Evolutionary conservation across 30 jellyfish, hydroid and myxozoan genomes (phyloP).

Genomic region (Morbakka virulenta): DNA sequence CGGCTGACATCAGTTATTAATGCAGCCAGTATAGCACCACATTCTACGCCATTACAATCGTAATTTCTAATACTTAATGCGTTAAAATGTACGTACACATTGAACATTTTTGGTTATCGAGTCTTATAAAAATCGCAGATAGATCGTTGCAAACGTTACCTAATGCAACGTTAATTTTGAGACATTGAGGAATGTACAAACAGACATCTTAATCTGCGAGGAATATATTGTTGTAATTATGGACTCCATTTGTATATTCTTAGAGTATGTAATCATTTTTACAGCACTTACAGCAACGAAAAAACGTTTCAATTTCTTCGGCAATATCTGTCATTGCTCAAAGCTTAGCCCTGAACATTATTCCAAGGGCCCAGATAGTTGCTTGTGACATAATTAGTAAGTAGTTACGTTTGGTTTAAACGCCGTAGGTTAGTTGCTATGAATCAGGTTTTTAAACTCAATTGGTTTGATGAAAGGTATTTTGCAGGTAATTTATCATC

Average conservation of each 20-base stretch:
- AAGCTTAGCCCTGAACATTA: slow-evolving; percentile 1
- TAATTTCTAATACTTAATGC: slow-evolving; percentile 2
- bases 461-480: not conserved
- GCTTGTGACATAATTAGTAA: not conserved
- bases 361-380: slow-evolving; percentile 8
- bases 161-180: slow-evolving; percentile 16
- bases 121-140: not conserved
- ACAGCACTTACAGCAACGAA: slow-evolving; percentile 33
- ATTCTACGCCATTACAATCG: slow-evolving; percentile 27
- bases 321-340: slow-evolving; percentile 4
- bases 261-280: slow-evolving; percentile 31
- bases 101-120: not conserved
- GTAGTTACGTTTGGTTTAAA: not conserved
- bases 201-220: slow-evolving; percentile 34
- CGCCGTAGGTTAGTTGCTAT: not conserved
- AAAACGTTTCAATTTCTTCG: slow-evolving; percentile 16
- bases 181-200: slow-evolving; percentile 8
- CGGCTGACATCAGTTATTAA: slow-evolving; percentile 53
- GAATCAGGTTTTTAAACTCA: too few species aligned
- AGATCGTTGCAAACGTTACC: not conserved
- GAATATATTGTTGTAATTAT: slow-evolving; percentile 44
- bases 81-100: not conserved
- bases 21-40: slow-evolving; percentile 50
- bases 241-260: slow-evolving; percentile 47
- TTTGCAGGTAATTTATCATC: not conserved